phyloP scores from a whole-genome alignment of 1,140 invertebrate genomes.

The Ridgeia piscesae region DNA sequence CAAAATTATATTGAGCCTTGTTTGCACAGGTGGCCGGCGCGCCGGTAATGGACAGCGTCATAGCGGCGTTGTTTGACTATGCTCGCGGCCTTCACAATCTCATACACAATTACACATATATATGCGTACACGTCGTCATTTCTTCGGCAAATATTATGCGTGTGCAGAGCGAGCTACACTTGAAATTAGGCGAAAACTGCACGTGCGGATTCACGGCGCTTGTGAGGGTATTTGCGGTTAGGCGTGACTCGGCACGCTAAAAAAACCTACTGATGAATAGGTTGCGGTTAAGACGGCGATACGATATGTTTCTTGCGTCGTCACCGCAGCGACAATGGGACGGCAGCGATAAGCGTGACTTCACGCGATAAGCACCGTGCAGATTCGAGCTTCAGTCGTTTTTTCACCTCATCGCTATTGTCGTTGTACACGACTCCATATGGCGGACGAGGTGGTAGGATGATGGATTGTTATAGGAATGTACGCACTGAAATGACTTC shows the following conservation, averaged over 20 bases:
- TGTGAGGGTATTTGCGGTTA: neutral
- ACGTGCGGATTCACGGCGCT: neutral
- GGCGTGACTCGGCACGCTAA: neutral
- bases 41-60: neutral
- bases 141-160: neutral
- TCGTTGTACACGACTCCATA: neutral
- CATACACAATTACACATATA: neutral
- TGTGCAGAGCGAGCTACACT: neutral
- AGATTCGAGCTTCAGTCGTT: neutral
- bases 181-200: neutral
- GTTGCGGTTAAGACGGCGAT: neutral
- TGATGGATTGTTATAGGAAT: neutral
- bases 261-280: neutral
- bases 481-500: neutral
- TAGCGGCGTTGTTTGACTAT: neutral
- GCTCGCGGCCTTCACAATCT: neutral
- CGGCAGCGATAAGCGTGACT: neutral
- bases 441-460: neutral
- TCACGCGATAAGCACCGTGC: neutral
- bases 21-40: neutral
- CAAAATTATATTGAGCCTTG: neutral
- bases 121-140: neutral
- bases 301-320: neutral
- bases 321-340: neutral
- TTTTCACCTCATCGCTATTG: neutral